These are phyloP conservation scores for Austrolebias charrua DNA, from an alignment of 2,797 vertebrate species.

Conservation along the genomic window DNA sequence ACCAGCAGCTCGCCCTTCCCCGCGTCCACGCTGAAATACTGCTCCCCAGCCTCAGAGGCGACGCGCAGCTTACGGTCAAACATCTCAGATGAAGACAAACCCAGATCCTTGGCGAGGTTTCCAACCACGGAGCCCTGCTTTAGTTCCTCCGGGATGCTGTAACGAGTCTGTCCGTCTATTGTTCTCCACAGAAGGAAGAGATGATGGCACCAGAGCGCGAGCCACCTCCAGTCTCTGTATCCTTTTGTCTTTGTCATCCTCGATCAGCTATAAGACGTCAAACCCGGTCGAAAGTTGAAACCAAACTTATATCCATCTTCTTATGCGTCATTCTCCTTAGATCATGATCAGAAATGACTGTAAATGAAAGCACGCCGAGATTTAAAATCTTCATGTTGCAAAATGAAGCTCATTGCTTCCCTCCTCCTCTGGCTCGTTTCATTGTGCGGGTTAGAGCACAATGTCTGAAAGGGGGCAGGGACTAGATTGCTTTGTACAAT, in stretches of 20 bases:
- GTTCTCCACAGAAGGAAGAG: conserved; percentile 66
- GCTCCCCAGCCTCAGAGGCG: conserved; percentile 76
- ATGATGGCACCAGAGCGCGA: conserved; percentile 53
- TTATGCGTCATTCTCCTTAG: background rate
- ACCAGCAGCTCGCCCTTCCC: conserved; percentile 81
- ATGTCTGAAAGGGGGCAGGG: conserved; percentile 57
- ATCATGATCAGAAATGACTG: background rate
- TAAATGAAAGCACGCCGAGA: background rate
- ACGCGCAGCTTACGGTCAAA: conserved; percentile 71
- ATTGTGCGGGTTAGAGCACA: conserved; percentile 3
- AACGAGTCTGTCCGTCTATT: conserved; percentile 80
- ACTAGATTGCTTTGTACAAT: conserved; percentile 71
- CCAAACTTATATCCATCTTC: conserved; percentile 13
- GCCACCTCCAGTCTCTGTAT: conserved; percentile 55
- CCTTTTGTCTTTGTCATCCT: conserved; percentile 57
- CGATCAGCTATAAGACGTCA: conserved; percentile 16
- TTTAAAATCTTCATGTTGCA: background rate
- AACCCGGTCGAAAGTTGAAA: conserved; percentile 1
- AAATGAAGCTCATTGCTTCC: conserved; percentile 11
- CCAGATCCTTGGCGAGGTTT: conserved; percentile 84
- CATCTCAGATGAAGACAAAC: conserved; percentile 62
- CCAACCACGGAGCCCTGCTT: conserved; percentile 83
- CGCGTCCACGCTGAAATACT: conserved; percentile 82
- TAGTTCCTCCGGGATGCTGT: conserved; percentile 84
- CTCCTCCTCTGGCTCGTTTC: conserved; percentile 11